These are phyloP conservation scores for Platygyra sinensis DNA, from an alignment of 64 coral and sea anemone species.

Conservation along the genomic window DNA sequence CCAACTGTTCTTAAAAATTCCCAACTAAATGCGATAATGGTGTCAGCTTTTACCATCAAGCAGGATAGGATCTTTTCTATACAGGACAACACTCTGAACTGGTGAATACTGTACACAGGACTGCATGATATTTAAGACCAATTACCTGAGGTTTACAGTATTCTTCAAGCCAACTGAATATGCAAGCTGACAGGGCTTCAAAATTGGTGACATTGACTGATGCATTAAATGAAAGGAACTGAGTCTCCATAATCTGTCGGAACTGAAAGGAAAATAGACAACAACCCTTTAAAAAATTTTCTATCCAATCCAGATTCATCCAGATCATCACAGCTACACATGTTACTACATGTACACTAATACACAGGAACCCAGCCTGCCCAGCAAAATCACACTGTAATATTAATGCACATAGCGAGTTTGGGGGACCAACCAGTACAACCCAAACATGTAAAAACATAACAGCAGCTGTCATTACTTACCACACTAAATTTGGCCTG, in stretches of 20 bases:
- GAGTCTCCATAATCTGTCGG: conserved; percentile 93
- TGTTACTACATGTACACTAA: no score
- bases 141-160: conserved; percentile 98
- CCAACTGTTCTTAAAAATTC: no score
- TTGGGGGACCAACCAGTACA: neutral
- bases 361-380: no score
- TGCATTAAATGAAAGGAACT: conserved; percentile 88
- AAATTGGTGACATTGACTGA: conserved; percentile 82
- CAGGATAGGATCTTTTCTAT: no score
- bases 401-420: neutral
- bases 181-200: conserved; percentile 84
- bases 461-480: neutral
- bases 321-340: no score
- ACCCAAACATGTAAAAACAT: neutral
- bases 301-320: neutral
- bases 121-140: neutral
- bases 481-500: conserved; percentile 98
- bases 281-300: neutral
- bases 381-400: no score
- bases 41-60: no score
- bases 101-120: neutral
- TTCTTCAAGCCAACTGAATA: conserved; percentile 95
- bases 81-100: no score
- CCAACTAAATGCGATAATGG: no score
- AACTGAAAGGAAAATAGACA: conserved; percentile 66